Evolutionary conservation across 2,797 vertebrate genomes (phyloP).

Genomic region (Amblyopsis hoosieri): DNA sequence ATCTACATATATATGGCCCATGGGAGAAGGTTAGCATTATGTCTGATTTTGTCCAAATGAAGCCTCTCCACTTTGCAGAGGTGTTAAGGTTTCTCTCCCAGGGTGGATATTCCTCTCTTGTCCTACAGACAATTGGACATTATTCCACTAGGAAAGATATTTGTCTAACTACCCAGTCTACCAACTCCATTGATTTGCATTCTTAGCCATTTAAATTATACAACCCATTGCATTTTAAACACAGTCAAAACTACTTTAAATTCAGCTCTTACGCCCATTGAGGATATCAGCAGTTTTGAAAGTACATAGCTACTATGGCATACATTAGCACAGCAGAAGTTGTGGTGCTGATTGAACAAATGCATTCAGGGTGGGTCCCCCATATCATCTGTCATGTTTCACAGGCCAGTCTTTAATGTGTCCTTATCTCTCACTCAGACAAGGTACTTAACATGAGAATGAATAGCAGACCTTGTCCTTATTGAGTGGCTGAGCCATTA

Average conservation of each 20-base stretch:
- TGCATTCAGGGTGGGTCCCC: constrained; percentile 12
- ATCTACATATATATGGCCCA: no score
- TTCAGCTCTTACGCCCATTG: constrained; percentile 85
- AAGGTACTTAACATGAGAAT: constrained; percentile 55
- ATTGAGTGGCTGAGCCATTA: constrained; percentile 47
- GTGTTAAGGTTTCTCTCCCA: constrained; percentile 20
- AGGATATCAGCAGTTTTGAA: constrained; percentile 81
- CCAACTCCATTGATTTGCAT: constrained; percentile 88
- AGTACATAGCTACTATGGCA: constrained; percentile 45
- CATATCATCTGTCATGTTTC: constrained; percentile 44
- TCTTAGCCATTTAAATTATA: constrained; percentile 86
- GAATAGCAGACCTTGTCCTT: constrained; percentile 57
- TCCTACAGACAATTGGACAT: constrained; percentile 72
- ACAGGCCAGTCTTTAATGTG: constrained; percentile 42
- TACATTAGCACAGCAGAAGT: constrained; percentile 32
- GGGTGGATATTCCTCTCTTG: constrained; percentile 39
- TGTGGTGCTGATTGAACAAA: constrained; percentile 32
- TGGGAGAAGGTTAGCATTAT: no score
- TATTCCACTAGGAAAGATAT: constrained; percentile 76
- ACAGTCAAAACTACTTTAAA: constrained; percentile 85
- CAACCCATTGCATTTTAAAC: constrained; percentile 90
- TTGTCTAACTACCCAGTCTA: constrained; percentile 85
- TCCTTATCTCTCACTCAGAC: constrained; percentile 59
- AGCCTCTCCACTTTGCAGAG: no score
- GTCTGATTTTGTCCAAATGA: no score